Percentiles rank a stretch among this genome's conserved stretches.
phyloP scores from a whole-genome alignment of 1,140 invertebrate species.

The Ceratoteleas bidentatus region DNA sequence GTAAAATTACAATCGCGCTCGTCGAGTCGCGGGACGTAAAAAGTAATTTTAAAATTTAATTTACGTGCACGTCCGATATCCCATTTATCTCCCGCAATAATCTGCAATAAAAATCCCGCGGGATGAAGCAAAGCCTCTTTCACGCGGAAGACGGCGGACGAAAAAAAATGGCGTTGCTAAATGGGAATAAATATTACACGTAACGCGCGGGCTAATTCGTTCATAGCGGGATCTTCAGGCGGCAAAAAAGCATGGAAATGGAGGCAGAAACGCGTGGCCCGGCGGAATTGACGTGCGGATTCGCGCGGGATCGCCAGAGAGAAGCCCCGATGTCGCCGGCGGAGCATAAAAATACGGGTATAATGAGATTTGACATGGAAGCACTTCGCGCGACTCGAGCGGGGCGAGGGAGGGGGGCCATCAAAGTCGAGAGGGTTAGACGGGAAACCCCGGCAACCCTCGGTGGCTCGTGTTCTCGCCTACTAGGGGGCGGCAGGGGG shows the following conservation, averaged over 20 bases:
- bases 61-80: slow-evolving; percentile 19
- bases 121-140: slow-evolving; percentile 21
- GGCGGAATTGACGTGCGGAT: slow-evolving; percentile 13
- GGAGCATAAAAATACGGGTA: slow-evolving; percentile 72
- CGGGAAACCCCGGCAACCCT: slow-evolving; percentile 56
- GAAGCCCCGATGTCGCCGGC: slow-evolving; percentile 69
- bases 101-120: slow-evolving; percentile 29
- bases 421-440: slow-evolving; percentile 46
- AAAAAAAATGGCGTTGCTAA: slow-evolving; percentile 3
- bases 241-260: slow-evolving; percentile 40
- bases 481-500: not conserved
- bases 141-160: not conserved
- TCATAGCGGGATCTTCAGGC: slow-evolving; percentile 29
- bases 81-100: slow-evolving; percentile 37
- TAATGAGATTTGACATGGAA: slow-evolving; percentile 77
- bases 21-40: not conserved
- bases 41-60: slow-evolving; percentile 37
- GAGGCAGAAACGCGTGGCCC: slow-evolving; percentile 10
- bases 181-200: slow-evolving; percentile 46
- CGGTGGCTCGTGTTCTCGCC: slow-evolving; percentile 19
- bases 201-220: slow-evolving; percentile 48
- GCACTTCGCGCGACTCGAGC: slow-evolving; percentile 66
- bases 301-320: slow-evolving; percentile 29
- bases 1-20: not conserved
- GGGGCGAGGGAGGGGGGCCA: slow-evolving; percentile 12